Percentiles rank a stretch among this genome's conserved stretches.
Evolutionary conservation across 2,888 invertebrate genomes (phyloP).

Genomic region (Cataglyphis altisquamis): DNA sequence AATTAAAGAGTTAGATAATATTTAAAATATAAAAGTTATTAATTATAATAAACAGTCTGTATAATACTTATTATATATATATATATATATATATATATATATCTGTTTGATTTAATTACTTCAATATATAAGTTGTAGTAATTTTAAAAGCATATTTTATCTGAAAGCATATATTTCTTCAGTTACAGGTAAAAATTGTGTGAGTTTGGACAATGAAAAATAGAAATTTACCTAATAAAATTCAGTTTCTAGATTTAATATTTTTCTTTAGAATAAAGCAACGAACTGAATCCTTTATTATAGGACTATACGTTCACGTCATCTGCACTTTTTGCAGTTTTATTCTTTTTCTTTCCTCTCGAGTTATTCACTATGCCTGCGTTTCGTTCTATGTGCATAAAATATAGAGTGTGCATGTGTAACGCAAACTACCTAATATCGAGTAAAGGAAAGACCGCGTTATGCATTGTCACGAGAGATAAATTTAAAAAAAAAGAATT

Average conservation of each 20-base stretch:
- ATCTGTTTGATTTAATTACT: neutral
- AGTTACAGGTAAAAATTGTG: neutral
- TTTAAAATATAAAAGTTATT: neutral
- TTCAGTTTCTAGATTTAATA: neutral
- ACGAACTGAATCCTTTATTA: constrained; percentile 17
- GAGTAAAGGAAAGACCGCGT: neutral
- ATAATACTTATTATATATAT: neutral
- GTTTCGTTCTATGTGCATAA: constrained; percentile 33
- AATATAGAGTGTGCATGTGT: constrained; percentile 7
- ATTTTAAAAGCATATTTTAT: neutral
- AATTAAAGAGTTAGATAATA: neutral
- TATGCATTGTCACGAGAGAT: constrained; percentile 11
- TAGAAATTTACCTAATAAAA: neutral
- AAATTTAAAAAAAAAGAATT: neutral
- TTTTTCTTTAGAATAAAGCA: neutral
- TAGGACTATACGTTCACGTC: neutral
- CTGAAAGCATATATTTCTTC: neutral
- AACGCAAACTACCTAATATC: constrained; percentile 15
- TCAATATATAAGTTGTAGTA: neutral
- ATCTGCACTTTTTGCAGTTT: constrained; percentile 1
- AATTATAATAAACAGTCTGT: too few species aligned
- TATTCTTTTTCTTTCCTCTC: neutral
- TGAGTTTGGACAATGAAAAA: neutral
- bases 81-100: neutral
- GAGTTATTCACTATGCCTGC: neutral